These are phyloP conservation scores for Andrena bicolor DNA, from an alignment of 2,888 invertebrate species.

Conservation along the genomic window DNA sequence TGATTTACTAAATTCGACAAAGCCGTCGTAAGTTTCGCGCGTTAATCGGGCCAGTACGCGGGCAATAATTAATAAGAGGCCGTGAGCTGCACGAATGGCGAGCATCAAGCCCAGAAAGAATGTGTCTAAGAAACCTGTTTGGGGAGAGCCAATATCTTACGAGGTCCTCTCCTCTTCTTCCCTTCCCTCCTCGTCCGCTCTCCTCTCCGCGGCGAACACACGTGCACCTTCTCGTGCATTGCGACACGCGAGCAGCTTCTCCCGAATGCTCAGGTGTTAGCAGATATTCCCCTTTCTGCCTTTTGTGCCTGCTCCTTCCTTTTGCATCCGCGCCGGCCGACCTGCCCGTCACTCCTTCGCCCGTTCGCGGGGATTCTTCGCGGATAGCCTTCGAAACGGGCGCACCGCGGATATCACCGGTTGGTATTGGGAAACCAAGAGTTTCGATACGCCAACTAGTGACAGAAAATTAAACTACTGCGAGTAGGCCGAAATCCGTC, in stretches of 20 bases:
- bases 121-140: slow-evolving; percentile 77
- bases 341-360: not conserved
- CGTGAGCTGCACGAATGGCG: slow-evolving; percentile 52
- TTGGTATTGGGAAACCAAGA: no score
- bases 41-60: slow-evolving; percentile 24
- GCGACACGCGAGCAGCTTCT: slow-evolving; percentile 54
- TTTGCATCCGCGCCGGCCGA: slow-evolving; percentile 20
- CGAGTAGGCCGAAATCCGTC: no score
- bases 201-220: slow-evolving; percentile 28
- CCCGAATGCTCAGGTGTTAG: slow-evolving; percentile 60
- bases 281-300: slow-evolving; percentile 43
- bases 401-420: no score
- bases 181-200: slow-evolving; percentile 18
- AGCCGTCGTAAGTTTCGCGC: slow-evolving; percentile 20
- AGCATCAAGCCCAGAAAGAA: slow-evolving; percentile 66
- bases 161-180: slow-evolving; percentile 45
- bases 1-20: slow-evolving; percentile 13
- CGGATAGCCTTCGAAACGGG: slow-evolving; percentile 3
- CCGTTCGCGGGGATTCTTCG: not conserved
- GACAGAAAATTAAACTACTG: no score
- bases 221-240: slow-evolving; percentile 57
- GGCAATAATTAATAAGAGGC: slow-evolving; percentile 61
- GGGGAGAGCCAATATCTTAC: slow-evolving; percentile 71
- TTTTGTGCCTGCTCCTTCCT: slow-evolving; percentile 18
- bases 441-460: no score